Conservation (phyloP, 2,113 vertebrate genomes). For the Notothenia coriiceps region DNA sequence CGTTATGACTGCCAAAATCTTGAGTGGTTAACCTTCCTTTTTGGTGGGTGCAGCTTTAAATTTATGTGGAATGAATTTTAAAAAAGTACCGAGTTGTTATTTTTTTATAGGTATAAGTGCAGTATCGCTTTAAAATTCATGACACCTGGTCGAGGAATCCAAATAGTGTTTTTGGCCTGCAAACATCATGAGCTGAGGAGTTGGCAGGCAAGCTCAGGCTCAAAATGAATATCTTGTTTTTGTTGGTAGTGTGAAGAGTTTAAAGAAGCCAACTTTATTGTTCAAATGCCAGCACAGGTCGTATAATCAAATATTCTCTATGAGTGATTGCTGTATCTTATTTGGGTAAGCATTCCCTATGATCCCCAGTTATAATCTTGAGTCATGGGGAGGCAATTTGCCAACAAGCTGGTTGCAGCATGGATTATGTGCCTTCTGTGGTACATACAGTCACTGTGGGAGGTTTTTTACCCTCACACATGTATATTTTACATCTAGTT, state of each 20-base stretch:
- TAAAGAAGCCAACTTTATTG: neutral
- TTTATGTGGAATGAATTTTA: neutral
- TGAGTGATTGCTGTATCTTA: neutral
- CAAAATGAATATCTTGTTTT: slow-evolving; percentile 23
- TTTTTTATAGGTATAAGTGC: slow-evolving; percentile 27
- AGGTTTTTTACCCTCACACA: slow-evolving; percentile 33
- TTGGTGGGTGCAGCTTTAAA: slow-evolving; percentile 3
- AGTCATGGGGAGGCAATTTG: slow-evolving; percentile 36
- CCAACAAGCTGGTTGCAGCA: slow-evolving; percentile 18
- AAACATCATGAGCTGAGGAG: slow-evolving; percentile 26
- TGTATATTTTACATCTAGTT: slow-evolving; percentile 32
- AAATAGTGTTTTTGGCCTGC: slow-evolving; percentile 29
- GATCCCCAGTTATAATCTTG: slow-evolving; percentile 21
- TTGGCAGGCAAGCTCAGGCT: slow-evolving; percentile 30
- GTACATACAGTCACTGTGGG: neutral
- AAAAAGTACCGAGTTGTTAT: neutral
- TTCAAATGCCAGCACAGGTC: neutral
- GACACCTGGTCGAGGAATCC: slow-evolving; percentile 45
- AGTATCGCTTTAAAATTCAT: slow-evolving; percentile 41
- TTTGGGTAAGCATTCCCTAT: neutral
- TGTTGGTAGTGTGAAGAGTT: slow-evolving; percentile 11
- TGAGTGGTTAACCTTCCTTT: slow-evolving; percentile 9
- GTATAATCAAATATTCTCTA: neutral
- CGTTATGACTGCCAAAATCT: slow-evolving; percentile 4
- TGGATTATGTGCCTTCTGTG: slow-evolving; percentile 33